Evolutionary conservation across 2,113 vertebrate genomes (phyloP).

Genomic region (Pteruthius melanotis): DNA sequence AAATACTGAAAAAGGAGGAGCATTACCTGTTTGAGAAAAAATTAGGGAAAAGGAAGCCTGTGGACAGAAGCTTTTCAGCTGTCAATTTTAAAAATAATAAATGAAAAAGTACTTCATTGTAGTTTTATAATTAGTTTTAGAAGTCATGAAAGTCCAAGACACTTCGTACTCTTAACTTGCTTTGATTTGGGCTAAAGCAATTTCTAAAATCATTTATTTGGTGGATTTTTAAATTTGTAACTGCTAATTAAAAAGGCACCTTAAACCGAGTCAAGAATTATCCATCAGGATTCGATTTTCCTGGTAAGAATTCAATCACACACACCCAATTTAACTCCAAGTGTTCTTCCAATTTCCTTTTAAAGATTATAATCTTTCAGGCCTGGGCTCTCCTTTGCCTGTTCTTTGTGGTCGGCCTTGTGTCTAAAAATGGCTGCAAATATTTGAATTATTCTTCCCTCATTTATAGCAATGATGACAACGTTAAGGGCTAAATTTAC

Average conservation of each 20-base stretch:
- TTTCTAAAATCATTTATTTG: background rate
- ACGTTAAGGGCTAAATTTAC: background rate
- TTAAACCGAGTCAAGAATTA: background rate
- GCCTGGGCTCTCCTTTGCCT: background rate
- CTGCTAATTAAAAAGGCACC: background rate
- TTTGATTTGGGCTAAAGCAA: background rate
- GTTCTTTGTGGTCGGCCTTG: background rate
- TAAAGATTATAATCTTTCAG: background rate
- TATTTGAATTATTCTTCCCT: background rate
- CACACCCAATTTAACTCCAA: background rate
- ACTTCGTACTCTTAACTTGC: background rate
- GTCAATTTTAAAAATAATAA: background rate
- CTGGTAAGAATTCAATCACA: background rate
- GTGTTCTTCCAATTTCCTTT: background rate
- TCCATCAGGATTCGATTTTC: background rate
- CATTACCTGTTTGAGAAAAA: background rate
- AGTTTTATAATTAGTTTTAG: background rate
- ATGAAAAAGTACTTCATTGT: background rate
- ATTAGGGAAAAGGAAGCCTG: background rate
- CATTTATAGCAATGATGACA: slow-evolving; percentile 18
- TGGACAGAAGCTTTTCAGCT: background rate
- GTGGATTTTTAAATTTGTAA: background rate
- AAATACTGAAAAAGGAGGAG: background rate
- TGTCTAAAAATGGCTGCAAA: background rate
- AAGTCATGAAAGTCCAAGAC: background rate